Evolutionary conservation across 2,888 invertebrate species (phyloP).

Genomic region (Megalurothrips usitatus): DNA sequence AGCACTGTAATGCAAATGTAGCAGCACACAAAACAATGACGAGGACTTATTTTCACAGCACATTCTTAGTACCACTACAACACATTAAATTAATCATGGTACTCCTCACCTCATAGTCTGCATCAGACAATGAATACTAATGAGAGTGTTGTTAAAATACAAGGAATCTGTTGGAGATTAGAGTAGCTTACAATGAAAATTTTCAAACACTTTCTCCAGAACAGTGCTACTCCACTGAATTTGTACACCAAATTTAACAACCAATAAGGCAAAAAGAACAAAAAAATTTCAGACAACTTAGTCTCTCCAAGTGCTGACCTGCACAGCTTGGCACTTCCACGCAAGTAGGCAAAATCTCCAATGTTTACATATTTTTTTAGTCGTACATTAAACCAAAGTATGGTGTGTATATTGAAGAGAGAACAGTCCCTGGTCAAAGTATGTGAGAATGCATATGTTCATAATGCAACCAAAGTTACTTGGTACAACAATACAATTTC

Average conservation of each 20-base stretch:
- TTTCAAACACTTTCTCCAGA: too few relatives aligned
- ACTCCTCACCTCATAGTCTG: neutral
- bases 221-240: too few relatives aligned
- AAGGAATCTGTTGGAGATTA: too few relatives aligned
- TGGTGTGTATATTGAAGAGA: neutral
- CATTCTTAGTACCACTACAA: neutral
- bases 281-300: too few relatives aligned
- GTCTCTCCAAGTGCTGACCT: neutral
- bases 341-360: neutral
- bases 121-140: neutral
- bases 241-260: too few relatives aligned
- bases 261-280: too few relatives aligned
- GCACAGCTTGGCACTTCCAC: constrained; percentile 1
- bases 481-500: neutral
- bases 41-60: too few relatives aligned
- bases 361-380: neutral
- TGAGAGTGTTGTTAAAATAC: too few relatives aligned
- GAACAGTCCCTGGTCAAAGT: neutral
- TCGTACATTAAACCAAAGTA: too few relatives aligned
- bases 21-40: too few relatives aligned
- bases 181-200: too few relatives aligned
- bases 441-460: neutral
- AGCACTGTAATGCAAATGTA: neutral
- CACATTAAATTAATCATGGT: neutral
- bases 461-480: neutral